Percentiles rank a stretch among this genome's conserved stretches.
These are phyloP conservation scores for Euwallacea fornicatus DNA, from an alignment of 1,140 invertebrate species.

Conservation along the genomic window DNA sequence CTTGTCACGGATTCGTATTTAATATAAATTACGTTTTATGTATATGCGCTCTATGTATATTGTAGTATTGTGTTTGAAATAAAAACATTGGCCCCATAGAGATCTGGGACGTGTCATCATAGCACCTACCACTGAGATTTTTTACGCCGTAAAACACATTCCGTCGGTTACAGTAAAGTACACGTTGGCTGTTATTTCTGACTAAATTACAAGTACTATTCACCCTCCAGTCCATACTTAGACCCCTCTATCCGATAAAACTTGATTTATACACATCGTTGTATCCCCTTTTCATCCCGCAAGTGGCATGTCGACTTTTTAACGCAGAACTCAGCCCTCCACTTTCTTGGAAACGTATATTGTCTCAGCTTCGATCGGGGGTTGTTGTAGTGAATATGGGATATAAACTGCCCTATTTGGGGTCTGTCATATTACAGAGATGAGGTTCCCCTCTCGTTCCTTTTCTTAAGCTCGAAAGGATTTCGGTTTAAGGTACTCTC, in stretches of 20 bases:
- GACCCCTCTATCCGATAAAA: conserved; percentile 17
- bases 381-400: too few species aligned
- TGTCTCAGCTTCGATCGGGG: conserved; percentile 3
- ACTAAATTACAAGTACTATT: conserved; percentile 4
- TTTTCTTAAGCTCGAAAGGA: too few species aligned
- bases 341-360: conserved; percentile 17
- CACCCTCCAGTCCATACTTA: conserved; percentile 10
- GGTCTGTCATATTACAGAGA: too few species aligned
- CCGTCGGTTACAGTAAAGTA: neutral
- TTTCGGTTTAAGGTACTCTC: too few species aligned
- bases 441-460: too few species aligned
- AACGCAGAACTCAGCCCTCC: conserved; percentile 9
- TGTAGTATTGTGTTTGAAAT: conserved; percentile 19
- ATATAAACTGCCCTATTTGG: too few species aligned
- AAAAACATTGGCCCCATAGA: conserved; percentile 23
- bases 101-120: conserved; percentile 11
- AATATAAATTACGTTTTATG: conserved; percentile 28
- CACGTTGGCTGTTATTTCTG: neutral
- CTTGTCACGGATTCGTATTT: conserved; percentile 22
- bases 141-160: neutral
- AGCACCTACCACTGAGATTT: conserved; percentile 15
- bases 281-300: conserved; percentile 24
- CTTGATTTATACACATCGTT: conserved; percentile 26
- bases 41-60: conserved; percentile 17
- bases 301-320: conserved; percentile 27